Evolutionary conservation across 2,113 vertebrate species (phyloP), one percentile per base, ranked within the genome.

Genomic region (Sebastes fasciatus): DNA sequence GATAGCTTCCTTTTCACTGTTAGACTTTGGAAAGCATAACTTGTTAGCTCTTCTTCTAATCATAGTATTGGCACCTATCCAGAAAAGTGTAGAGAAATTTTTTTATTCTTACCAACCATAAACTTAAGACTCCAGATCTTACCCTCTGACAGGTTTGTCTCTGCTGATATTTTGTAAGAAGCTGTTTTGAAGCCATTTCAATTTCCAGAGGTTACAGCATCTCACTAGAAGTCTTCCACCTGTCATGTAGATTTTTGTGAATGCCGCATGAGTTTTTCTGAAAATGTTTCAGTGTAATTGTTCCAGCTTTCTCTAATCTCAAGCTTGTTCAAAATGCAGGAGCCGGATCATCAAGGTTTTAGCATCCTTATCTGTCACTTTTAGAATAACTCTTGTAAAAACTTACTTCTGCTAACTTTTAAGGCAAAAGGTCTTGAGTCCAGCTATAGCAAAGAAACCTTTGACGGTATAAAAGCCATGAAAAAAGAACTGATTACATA

Each of bases 141-240:
- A 42, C 64, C 23, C 45, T 52, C 11, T 74, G 80, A 91, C 77
- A 81, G 74, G 43, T 76, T 81, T 74, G 64, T 71, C 78, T 80
- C 70, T 42, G 57, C 46, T 84, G 54, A 80, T 71, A 61, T 57
- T 70, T 76, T 68, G 45, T 42, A 65, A 80, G 64, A 51, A 78
- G 67, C 34, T 16, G 58, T 76, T 88, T 73, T 61, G 49, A 80
- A 77, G 60, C 72, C 73, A 74, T 74, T 79, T 84, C 62, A 46
- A 16, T 80, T 64, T 80, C 61, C 65, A 43, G 81, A 84, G 84
- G 79, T 84, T 79, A 77, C 61, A 17, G 13, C 4, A 0, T 57
- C 58, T 76, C 77, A 70, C 14, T 12, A 14, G 21, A 74, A 61
- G 16, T 66, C 48, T 42, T 65, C 34, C 46, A n/a, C 51, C 70